Conservation (phyloP, 2,113 vertebrate species). For the Scophthalmus maximus region DNA sequence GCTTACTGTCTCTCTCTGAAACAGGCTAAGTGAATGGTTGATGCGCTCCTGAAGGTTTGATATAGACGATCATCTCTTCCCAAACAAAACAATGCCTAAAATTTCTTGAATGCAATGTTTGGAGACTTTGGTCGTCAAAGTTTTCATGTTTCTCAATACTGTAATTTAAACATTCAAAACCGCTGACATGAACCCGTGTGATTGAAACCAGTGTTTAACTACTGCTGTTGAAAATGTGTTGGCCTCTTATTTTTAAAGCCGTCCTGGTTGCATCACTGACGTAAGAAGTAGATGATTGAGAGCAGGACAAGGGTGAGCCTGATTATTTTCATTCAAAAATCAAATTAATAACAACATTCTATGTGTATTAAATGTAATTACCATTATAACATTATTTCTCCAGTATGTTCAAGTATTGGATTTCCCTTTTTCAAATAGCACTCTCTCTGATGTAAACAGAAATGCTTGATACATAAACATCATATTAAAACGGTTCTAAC, state of each 20-base stretch:
- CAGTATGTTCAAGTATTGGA: neutral
- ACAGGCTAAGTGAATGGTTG: neutral
- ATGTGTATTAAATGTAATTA: too few species aligned
- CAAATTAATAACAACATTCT: too few species aligned
- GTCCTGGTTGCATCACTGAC: too few species aligned
- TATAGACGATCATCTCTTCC: neutral
- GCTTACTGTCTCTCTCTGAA: neutral
- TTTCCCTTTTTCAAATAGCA: conserved; percentile 12
- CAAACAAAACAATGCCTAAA: neutral
- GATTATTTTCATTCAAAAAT: neutral
- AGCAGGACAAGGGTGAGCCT: too few species aligned
- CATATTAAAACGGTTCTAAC: conserved; percentile 6
- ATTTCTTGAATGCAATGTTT: neutral
- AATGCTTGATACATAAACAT: conserved; percentile 33
- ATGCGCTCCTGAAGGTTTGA: neutral
- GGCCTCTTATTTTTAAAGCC: too few species aligned
- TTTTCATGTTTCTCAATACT: too few species aligned
- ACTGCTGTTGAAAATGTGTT: too few species aligned
- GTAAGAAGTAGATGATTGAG: too few species aligned
- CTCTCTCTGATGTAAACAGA: conserved; percentile 4
- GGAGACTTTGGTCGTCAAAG: neutral
- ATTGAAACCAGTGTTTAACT: too few species aligned
- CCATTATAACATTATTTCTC: neutral
- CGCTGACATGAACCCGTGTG: too few species aligned
- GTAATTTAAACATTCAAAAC: too few species aligned